Evolutionary conservation across 2,797 vertebrate species (phyloP).

Genomic region (Sebastes paucispinis): DNA sequence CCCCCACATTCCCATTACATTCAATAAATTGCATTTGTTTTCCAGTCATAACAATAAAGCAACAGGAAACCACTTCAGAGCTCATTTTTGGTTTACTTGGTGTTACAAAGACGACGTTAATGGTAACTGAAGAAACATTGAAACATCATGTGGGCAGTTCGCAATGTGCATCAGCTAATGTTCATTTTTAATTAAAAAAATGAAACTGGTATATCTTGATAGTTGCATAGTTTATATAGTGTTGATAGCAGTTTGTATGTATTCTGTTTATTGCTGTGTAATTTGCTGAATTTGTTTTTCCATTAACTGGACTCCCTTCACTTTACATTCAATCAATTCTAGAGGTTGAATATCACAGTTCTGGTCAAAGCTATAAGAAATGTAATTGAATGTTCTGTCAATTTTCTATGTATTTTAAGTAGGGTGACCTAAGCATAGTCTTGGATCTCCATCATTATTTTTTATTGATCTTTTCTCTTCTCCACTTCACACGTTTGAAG

Average conservation of each 20-base stretch:
- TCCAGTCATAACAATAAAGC: not conserved
- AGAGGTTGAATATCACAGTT: not conserved
- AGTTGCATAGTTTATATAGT: not conserved
- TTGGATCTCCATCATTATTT: slow-evolving; percentile 21
- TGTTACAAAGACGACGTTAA: not conserved
- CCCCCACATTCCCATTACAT: slow-evolving; percentile 2
- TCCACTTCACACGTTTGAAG: slow-evolving; percentile 11
- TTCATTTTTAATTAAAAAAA: not conserved
- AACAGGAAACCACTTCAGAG: not conserved
- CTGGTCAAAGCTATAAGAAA: not conserved
- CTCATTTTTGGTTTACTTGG: not conserved
- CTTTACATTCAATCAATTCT: slow-evolving; percentile 3
- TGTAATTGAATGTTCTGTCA: slow-evolving; percentile 43
- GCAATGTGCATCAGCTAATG: not conserved
- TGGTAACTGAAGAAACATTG: not conserved
- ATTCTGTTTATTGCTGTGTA: not conserved
- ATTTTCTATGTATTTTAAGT: slow-evolving; percentile 65
- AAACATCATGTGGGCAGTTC: too few relatives aligned
- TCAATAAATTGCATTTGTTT: not conserved
- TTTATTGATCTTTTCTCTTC: slow-evolving; percentile 45
- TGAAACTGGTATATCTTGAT: not conserved
- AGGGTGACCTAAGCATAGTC: slow-evolving; percentile 33
- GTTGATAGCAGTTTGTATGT: not conserved
- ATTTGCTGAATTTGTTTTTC: not conserved
- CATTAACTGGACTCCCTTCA: not conserved